Evolutionary conservation across 2,113 vertebrate genomes (phyloP).

Genomic region (Tenrec ecaudatus): DNA sequence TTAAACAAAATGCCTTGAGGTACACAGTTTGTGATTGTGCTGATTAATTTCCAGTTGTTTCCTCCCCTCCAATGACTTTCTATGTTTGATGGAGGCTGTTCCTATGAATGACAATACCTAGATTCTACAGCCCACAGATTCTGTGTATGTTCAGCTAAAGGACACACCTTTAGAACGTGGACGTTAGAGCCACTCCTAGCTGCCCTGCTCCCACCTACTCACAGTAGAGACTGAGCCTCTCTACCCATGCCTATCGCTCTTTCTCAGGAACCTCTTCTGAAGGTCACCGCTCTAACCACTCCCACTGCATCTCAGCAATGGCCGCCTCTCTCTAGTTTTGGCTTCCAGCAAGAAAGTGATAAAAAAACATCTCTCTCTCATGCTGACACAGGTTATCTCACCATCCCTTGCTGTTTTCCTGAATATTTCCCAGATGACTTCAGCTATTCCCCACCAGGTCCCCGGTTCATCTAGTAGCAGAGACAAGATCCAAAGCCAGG

Average conservation of each 20-base stretch:
- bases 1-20: neutral
- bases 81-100: neutral
- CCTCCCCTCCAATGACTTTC: neutral
- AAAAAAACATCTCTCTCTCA: neutral
- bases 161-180: neutral
- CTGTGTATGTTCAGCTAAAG: neutral
- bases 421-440: neutral
- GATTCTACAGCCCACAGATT: neutral
- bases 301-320: too few relatives aligned
- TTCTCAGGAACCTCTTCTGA: too few relatives aligned
- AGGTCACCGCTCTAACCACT: fast-evolving
- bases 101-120: neutral
- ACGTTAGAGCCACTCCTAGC: neutral
- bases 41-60: neutral
- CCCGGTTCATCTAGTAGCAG: neutral
- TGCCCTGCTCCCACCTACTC: neutral
- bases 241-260: neutral
- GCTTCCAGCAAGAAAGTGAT: neutral
- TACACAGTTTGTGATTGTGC: neutral
- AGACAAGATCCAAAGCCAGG: neutral
- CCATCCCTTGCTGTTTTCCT: neutral
- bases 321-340: too few relatives aligned
- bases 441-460: neutral
- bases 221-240: neutral
- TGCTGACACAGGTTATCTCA: neutral